Conservation (phyloP, 2,888 invertebrate genomes). For the Gymnocheta viridis region DNA sequence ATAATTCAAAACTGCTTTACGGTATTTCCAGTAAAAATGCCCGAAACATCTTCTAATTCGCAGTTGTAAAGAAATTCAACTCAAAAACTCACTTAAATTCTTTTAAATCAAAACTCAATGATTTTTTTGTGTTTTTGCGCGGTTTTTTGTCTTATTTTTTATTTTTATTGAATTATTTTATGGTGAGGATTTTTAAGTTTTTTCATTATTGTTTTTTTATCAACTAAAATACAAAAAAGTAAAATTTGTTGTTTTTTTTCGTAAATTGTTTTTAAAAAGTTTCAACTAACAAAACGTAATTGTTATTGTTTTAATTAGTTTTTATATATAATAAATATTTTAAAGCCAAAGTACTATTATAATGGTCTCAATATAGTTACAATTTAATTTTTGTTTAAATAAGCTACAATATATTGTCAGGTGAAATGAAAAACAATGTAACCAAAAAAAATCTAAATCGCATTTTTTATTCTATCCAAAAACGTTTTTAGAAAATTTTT, state of each 20-base stretch:
- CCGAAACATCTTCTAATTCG: too few relatives aligned
- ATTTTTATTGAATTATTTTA: conserved; percentile 39
- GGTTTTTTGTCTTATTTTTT: conserved; percentile 55
- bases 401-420: not conserved
- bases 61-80: too few relatives aligned
- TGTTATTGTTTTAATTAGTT: conserved; percentile 5
- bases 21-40: not conserved
- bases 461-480: not conserved
- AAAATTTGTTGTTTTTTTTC: conserved; percentile 39
- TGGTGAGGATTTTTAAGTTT: conserved; percentile 37
- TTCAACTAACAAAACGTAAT: conserved; percentile 61
- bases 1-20: not conserved
- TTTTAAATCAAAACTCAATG: conserved; percentile 21
- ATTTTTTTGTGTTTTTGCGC: conserved; percentile 57
- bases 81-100: not conserved
- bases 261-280: conserved; percentile 16
- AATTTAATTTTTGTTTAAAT: conserved; percentile 17
- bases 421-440: not conserved
- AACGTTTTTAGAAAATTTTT: too few relatives aligned
- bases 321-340: conserved; percentile 28
- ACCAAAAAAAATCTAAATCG: too few relatives aligned
- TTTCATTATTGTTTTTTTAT: conserved; percentile 50
- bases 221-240: conserved; percentile 69
- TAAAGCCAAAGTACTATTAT: conserved; percentile 58
- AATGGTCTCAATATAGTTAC: conserved; percentile 66